These are phyloP conservation scores for Calidris pygmaea DNA, from an alignment of 2,113 vertebrate genomes.

Conservation along the genomic window DNA sequence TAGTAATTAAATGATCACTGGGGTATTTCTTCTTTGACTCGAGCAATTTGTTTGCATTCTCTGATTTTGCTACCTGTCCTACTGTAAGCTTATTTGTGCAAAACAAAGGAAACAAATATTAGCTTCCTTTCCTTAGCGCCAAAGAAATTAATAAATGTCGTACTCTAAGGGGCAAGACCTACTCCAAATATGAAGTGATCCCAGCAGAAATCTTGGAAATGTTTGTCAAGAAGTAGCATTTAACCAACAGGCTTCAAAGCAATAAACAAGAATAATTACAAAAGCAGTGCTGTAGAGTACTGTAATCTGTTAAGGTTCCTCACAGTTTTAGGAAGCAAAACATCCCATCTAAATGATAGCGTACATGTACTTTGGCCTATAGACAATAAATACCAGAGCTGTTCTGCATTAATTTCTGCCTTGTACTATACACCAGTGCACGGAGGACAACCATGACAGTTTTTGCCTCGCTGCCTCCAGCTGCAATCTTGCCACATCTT, in stretches of 20 bases:
- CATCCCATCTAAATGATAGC: not conserved
- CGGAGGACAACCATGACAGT: not conserved
- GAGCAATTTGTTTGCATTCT: not conserved
- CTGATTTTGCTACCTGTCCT: not conserved
- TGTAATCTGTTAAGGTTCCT: not conserved
- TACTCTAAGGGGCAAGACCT: not conserved
- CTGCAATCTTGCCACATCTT: not conserved
- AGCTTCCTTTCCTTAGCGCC: not conserved
- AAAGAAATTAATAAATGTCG: not conserved
- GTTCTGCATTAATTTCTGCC: not conserved
- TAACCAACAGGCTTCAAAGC: not conserved
- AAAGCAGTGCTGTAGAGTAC: not conserved
- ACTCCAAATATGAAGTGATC: not conserved
- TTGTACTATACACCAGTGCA: not conserved
- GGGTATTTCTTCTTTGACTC: not conserved
- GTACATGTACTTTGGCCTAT: not conserved
- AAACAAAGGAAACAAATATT: not conserved
- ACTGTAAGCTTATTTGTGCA: not conserved
- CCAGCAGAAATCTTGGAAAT: not conserved
- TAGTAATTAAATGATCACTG: not conserved
- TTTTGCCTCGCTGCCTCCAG: not conserved
- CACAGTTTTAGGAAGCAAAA: not conserved
- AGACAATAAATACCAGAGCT: not conserved
- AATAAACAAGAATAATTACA: not conserved
- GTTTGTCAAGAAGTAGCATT: not conserved